Evolutionary conservation across 2,888 invertebrate genomes (phyloP).

Genomic region (Blastobasis lacticolella): DNA sequence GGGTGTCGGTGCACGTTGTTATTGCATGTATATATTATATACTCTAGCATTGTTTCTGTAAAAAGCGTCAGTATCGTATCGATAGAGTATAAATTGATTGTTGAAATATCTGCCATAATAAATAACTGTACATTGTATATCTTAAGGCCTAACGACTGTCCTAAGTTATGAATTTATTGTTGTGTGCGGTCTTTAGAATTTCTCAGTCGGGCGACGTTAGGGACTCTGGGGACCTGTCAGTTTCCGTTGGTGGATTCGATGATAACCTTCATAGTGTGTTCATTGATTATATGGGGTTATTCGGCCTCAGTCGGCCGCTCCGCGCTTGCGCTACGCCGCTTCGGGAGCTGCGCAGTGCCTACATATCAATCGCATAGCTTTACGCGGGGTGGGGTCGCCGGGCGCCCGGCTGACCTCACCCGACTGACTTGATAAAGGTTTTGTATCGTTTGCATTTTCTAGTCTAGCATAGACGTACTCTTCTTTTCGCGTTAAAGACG

Average conservation of each 20-base stretch:
- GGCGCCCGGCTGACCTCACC: constrained; percentile 16
- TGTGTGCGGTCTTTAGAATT: constrained; percentile 42
- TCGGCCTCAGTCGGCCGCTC: constrained; percentile 25
- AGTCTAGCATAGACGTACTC: constrained; percentile 55
- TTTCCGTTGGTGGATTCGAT: constrained; percentile 43
- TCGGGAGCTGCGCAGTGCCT: constrained; percentile 27
- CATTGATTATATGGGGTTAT: constrained; percentile 30
- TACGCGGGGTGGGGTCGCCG: constrained; percentile 28
- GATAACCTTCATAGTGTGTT: constrained; percentile 43
- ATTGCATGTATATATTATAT: constrained; percentile 39
- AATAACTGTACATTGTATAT: constrained; percentile 65
- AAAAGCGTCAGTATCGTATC: constrained; percentile 60
- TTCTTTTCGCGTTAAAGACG: constrained; percentile 30
- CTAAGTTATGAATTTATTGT: constrained; percentile 60
- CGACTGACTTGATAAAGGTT: constrained; percentile 27
- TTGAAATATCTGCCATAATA: constrained; percentile 71
- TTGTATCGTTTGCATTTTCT: constrained; percentile 69
- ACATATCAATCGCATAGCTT: constrained; percentile 55
- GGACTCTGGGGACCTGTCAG: constrained; percentile 23
- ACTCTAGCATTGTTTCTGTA: constrained; percentile 54
- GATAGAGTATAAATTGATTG: constrained; percentile 57
- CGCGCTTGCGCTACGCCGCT: constrained; percentile 23
- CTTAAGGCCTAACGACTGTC: constrained; percentile 72
- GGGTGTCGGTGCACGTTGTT: constrained; percentile 39
- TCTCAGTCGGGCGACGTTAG: constrained; percentile 32